A percentile compares a stretch with the other conserved stretches of the same genome.
phyloP scores from a whole-genome alignment of 2,888 invertebrate genomes.

The Corbicula japonica region DNA sequence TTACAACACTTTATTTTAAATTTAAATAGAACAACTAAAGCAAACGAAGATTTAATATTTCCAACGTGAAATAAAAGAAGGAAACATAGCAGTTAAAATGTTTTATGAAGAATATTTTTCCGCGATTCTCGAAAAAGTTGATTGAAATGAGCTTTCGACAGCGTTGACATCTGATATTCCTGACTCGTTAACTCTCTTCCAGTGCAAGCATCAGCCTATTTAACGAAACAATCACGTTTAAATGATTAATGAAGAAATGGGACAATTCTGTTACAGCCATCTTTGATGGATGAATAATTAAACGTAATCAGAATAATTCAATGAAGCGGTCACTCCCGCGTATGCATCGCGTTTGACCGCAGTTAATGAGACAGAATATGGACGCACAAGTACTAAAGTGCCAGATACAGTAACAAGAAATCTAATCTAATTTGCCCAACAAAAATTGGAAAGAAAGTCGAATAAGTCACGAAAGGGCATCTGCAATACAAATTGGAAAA shows the following conservation, averaged over 20 bases:
- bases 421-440: constrained; percentile 9
- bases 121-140: no score
- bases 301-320: constrained; percentile 16
- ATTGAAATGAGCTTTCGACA: no score
- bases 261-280: not conserved
- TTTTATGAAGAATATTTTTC: no score
- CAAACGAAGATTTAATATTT: no score
- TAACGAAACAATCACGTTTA: not conserved
- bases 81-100: no score
- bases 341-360: not conserved
- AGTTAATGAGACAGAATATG: not conserved
- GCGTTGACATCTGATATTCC: no score
- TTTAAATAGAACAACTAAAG: no score
- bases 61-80: no score
- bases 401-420: not conserved
- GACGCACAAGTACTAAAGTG: no score
- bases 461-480: constrained; percentile 22
- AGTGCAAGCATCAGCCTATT: no score
- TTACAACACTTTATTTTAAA: no score
- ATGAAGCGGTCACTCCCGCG: constrained; percentile 6
- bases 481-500: constrained; percentile 15
- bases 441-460: constrained; percentile 1
- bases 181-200: no score
- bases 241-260: not conserved
- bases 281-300: constrained; percentile 23